Evolutionary conservation across 1,140 invertebrate genomes (phyloP).

Genomic region (Hyphantria cunea): DNA sequence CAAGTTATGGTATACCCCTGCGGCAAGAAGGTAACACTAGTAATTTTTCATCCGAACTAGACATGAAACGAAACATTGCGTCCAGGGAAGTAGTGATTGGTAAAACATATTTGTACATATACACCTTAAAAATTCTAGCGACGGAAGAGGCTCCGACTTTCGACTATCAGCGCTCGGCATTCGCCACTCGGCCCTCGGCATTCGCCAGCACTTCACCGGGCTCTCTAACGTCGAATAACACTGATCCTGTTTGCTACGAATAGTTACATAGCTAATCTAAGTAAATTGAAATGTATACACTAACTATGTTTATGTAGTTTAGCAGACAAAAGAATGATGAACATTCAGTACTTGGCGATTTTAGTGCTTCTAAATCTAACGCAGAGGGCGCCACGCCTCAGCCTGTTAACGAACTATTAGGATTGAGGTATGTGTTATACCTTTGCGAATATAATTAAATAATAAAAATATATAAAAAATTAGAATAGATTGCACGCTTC

Average conservation of each 20-base stretch:
- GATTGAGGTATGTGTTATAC: not conserved
- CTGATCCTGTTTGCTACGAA: constrained; percentile 47
- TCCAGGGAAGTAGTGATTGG: constrained; percentile 48
- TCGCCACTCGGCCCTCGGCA: not conserved
- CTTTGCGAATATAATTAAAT: too few relatives aligned
- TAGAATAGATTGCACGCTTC: too few relatives aligned
- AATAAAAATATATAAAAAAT: too few relatives aligned
- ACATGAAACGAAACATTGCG: constrained; percentile 57
- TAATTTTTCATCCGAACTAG: constrained; percentile 71
- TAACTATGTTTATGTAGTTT: constrained; percentile 62
- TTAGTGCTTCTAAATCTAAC: constrained; percentile 62
- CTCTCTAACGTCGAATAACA: constrained; percentile 19
- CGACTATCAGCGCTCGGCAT: not conserved
- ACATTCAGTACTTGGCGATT: constrained; percentile 57
- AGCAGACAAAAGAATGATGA: constrained; percentile 54
- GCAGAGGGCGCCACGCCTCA: constrained; percentile 50
- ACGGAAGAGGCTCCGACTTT: constrained; percentile 12
- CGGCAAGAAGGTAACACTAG: constrained; percentile 70
- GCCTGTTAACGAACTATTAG: constrained; percentile 41
- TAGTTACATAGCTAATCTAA: constrained; percentile 74
- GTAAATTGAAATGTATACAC: constrained; percentile 71
- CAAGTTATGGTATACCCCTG: constrained; percentile 77
- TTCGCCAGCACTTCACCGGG: constrained; percentile 7
- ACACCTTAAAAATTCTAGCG: constrained; percentile 51
- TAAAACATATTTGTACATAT: constrained; percentile 79